These are phyloP conservation scores for Ceratina australensis DNA, from an alignment of 1,140 invertebrate species.

Conservation along the genomic window DNA sequence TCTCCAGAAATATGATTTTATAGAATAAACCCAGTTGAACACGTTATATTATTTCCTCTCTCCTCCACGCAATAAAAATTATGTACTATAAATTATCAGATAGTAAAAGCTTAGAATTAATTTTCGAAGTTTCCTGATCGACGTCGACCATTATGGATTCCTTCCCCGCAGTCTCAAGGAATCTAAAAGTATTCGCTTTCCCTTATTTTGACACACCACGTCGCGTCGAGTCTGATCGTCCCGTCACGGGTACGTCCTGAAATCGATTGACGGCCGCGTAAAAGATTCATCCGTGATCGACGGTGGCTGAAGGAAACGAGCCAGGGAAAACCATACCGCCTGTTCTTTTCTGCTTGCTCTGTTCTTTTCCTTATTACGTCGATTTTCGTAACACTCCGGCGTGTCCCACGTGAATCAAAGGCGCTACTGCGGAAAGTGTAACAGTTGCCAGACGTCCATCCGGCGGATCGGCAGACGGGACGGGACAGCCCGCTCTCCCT, in stretches of 20 bases:
- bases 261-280: constrained; percentile 22
- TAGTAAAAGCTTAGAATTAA: background rate
- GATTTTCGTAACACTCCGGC: constrained; percentile 52
- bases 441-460: constrained; percentile 74
- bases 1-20: too few relatives aligned
- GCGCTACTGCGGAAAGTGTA: constrained; percentile 69
- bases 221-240: constrained; percentile 14
- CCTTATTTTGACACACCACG: constrained; percentile 18
- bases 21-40: too few relatives aligned
- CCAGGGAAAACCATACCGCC: background rate
- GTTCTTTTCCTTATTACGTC: constrained; percentile 42
- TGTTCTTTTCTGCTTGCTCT: too few relatives aligned
- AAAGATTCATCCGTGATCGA: constrained; percentile 40
- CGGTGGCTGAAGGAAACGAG: background rate
- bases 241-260: background rate
- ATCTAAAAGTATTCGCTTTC: constrained; percentile 6
- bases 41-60: too few relatives aligned
- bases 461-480: constrained; percentile 69
- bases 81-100: too few relatives aligned
- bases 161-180: background rate
- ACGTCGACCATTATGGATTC: background rate
- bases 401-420: constrained; percentile 71
- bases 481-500: background rate
- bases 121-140: background rate
- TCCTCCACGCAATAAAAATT: too few relatives aligned